phyloP scores from a whole-genome alignment of 2,797 vertebrate genomes.

The Ciconia nigra region DNA sequence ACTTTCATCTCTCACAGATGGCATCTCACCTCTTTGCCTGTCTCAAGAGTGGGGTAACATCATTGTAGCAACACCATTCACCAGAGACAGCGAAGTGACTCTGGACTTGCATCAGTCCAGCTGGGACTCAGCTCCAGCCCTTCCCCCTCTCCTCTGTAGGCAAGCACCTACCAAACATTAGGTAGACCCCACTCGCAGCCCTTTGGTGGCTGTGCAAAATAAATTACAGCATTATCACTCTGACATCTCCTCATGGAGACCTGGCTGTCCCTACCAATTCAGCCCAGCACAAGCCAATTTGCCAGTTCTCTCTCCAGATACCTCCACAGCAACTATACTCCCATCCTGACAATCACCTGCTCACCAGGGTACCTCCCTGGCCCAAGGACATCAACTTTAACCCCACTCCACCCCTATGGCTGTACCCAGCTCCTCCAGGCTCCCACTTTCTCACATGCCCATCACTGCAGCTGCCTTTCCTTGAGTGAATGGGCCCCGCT shows the following conservation, averaged over 20 bases:
- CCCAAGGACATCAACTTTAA: background rate
- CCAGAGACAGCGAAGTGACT: fast-evolving
- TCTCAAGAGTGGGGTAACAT: background rate
- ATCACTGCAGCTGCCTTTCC: background rate
- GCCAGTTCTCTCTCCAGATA: background rate
- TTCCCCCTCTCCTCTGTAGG: background rate
- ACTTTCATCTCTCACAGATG: background rate
- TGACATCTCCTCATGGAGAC: background rate
- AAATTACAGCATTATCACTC: background rate
- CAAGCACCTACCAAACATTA: background rate
- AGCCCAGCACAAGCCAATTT: background rate
- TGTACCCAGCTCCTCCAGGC: background rate
- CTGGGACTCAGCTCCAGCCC: background rate
- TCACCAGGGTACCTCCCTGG: background rate
- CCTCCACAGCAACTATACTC: background rate
- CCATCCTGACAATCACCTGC: background rate
- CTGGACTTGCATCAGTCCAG: background rate
- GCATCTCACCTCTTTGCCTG: background rate
- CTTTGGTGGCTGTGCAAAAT: background rate
- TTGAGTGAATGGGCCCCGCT: fast-evolving
- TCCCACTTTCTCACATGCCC: background rate
- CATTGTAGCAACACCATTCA: background rate
- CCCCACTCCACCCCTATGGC: fast-evolving
- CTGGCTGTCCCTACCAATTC: background rate
- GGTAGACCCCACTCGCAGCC: background rate